These are phyloP conservation scores for Leucophora obtusa DNA, from an alignment of 2,888 invertebrate species.

Conservation along the genomic window DNA sequence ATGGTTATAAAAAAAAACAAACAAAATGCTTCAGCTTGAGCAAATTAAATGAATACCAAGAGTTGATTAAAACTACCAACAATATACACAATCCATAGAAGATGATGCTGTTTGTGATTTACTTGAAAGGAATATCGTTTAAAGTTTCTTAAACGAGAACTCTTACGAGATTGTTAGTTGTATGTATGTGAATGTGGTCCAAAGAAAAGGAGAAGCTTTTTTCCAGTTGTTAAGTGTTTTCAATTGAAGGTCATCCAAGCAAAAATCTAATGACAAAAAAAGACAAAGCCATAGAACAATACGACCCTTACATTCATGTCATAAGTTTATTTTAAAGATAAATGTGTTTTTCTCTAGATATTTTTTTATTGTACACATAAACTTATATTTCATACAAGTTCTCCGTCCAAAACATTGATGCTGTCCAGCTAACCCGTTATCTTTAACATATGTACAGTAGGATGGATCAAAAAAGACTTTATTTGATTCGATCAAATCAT, in stretches of 20 bases:
- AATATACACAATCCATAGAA: not conserved
- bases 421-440: constrained; percentile 1
- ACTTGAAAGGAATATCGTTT: not conserved
- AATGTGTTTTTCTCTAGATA: not conserved
- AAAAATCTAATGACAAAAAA: constrained; percentile 67
- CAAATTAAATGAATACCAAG: constrained; percentile 45
- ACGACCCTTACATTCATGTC: constrained; percentile 25
- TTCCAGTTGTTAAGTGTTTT: constrained; percentile 50
- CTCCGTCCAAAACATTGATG: not conserved
- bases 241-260: constrained; percentile 73
- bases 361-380: not conserved
- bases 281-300: constrained; percentile 31
- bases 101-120: constrained; percentile 22
- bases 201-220: constrained; percentile 40
- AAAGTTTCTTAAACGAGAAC: constrained; percentile 30
- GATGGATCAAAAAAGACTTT: too few species aligned
- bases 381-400: not conserved
- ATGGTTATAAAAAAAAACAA: constrained; percentile 36
- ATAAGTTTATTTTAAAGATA: not conserved
- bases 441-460: not conserved
- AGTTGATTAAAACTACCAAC: constrained; percentile 31
- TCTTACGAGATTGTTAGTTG: not conserved
- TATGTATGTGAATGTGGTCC: constrained; percentile 13
- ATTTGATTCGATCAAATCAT: too few species aligned
- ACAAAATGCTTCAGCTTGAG: constrained; percentile 50